A percentile compares a stretch with the other conserved stretches of the same genome.
Conservation (phyloP, 1,140 invertebrate species). For the Neodiprion fabricii region DNA sequence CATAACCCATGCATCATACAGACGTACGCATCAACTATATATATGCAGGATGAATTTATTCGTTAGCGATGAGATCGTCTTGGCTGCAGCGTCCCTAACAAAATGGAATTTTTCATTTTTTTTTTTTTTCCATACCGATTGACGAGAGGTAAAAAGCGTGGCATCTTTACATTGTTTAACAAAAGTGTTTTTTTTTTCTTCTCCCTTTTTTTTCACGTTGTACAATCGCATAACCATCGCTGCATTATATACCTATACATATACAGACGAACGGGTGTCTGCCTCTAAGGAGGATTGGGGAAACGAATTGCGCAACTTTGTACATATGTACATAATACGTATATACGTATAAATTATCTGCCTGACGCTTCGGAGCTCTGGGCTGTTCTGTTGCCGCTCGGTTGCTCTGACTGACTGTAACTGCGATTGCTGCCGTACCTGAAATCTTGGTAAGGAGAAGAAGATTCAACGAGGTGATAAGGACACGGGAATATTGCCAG, state of each 20-base stretch:
- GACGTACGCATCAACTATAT: no score
- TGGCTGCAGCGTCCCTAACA: no score
- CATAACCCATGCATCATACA: no score
- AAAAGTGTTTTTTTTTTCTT: no score
- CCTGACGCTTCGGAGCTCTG: not conserved
- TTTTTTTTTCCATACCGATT: no score
- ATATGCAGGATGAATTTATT: no score
- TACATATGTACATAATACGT: not conserved
- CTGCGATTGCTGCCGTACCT: not conserved
- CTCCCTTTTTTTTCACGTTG: no score
- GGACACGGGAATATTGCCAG: not conserved
- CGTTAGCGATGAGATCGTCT: no score
- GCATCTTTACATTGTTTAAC: no score
- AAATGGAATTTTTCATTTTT: no score
- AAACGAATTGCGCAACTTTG: constrained; percentile 5
- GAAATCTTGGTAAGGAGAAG: not conserved
- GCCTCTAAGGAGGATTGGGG: not conserved
- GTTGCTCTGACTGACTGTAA: not conserved
- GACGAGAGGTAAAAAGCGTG: no score
- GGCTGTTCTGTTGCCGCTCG: not conserved
- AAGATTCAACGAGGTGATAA: not conserved
- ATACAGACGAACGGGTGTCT: not conserved
- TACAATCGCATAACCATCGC: no score
- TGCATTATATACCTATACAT: not conserved
- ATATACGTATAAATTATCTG: not conserved